Percentiles rank a stretch among this genome's conserved stretches.
Evolutionary conservation across 2,888 invertebrate genomes (phyloP).

Genomic region (Acanthococcus lagerstroemiae): DNA sequence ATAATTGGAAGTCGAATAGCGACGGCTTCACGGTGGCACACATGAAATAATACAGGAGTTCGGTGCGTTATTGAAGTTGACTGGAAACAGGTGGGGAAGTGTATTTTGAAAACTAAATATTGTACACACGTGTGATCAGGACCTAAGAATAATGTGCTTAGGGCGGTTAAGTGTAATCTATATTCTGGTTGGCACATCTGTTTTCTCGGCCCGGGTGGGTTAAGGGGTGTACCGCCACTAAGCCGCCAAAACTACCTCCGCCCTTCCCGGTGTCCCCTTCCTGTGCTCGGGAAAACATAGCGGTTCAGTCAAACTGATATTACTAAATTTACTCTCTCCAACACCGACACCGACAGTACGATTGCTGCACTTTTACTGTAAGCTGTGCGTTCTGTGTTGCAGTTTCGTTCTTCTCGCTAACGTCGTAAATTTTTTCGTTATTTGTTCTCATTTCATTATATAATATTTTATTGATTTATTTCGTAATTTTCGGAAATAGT

Average conservation of each 20-base stretch:
- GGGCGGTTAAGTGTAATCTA: constrained; percentile 28
- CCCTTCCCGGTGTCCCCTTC: not conserved
- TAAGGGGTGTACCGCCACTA: constrained; percentile 21
- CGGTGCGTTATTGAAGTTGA: too few species aligned
- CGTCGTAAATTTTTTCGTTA: too few species aligned
- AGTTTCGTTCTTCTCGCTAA: not conserved
- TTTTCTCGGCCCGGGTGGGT: constrained; percentile 12
- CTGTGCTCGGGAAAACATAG: not conserved
- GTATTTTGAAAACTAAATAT: constrained; percentile 22
- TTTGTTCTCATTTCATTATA: too few species aligned
- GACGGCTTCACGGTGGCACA: too few species aligned
- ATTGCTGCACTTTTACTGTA: not conserved
- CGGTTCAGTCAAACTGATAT: too few species aligned
- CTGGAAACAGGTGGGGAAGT: too few species aligned
- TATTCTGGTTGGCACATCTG: constrained; percentile 26
- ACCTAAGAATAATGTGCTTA: constrained; percentile 28
- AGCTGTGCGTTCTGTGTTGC: not conserved
- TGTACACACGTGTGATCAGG: constrained; percentile 24
- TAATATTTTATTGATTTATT: not conserved
- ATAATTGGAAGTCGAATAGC: too few species aligned
- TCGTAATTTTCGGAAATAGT: not conserved
- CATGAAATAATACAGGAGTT: too few species aligned
- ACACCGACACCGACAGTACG: not conserved
- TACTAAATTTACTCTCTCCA: not conserved
- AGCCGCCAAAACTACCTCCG: constrained; percentile 22